Evolutionary conservation across 2,113 vertebrate species (phyloP).

Genomic region (Vulpes vulpes): DNA sequence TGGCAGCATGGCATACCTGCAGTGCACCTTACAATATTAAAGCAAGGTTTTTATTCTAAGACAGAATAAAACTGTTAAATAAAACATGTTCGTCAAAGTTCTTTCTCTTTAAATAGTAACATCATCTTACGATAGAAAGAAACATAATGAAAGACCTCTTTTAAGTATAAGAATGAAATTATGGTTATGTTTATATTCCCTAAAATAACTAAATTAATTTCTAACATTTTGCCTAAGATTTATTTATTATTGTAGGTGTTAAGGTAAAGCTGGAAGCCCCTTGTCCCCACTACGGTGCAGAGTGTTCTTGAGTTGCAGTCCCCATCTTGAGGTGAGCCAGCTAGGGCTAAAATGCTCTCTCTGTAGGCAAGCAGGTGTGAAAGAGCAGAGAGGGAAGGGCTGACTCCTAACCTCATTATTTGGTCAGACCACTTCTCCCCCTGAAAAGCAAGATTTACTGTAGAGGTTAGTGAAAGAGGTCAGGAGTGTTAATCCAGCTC

Average conservation of each 20-base stretch:
- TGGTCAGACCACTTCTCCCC: background rate
- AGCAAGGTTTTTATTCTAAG: constrained; percentile 90
- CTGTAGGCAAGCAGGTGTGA: background rate
- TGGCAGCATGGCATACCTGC: constrained; percentile 84
- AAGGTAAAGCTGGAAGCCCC: background rate
- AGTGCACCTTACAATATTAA: constrained; percentile 81
- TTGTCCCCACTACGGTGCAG: background rate
- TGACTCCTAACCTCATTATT: background rate
- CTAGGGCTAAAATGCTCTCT: background rate
- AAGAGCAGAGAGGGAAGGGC: background rate
- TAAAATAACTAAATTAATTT: constrained; percentile 10
- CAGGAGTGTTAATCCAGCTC: background rate
- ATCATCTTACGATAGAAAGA: constrained; percentile 18
- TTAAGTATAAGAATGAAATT: background rate
- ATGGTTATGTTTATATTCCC: background rate
- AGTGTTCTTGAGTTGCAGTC: background rate
- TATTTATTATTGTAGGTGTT: background rate
- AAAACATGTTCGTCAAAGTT: constrained; percentile 61
- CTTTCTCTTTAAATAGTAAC: constrained; percentile 70
- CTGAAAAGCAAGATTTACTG: background rate
- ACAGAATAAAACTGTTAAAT: constrained; percentile 94
- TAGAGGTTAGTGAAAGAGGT: background rate
- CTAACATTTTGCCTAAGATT: background rate
- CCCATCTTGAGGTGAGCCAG: background rate
- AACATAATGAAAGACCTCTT: constrained; percentile 8